These are phyloP conservation scores for Clivina fossor DNA, from an alignment of 2,888 invertebrate genomes.

Conservation along the genomic window DNA sequence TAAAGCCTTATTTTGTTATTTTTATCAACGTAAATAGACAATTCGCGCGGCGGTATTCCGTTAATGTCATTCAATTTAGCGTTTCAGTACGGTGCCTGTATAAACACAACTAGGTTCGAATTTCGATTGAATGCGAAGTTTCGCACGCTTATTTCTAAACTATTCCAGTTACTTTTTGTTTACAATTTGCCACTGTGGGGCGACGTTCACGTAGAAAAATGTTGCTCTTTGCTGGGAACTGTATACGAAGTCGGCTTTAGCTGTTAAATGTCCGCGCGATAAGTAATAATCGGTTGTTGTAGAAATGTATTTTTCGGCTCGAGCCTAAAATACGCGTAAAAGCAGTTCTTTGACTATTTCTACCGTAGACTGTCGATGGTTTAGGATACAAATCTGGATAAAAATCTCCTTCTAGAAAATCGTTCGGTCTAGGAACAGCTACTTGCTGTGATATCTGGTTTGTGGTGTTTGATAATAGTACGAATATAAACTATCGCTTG, in stretches of 20 bases:
- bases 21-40: conserved; percentile 45
- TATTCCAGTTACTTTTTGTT: conserved; percentile 62
- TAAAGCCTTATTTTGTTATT: conserved; percentile 1
- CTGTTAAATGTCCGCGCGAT: conserved; percentile 63
- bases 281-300: conserved; percentile 52
- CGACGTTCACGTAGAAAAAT: conserved; percentile 66
- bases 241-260: conserved; percentile 65
- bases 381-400: conserved; percentile 45
- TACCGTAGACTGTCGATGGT: conserved; percentile 45
- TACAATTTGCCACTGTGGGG: conserved; percentile 68
- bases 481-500: conserved; percentile 58
- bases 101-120: conserved; percentile 54
- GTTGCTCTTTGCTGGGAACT: conserved; percentile 61
- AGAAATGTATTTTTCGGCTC: conserved; percentile 56
- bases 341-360: conserved; percentile 48
- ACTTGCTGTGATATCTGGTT: conserved; percentile 56
- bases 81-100: conserved; percentile 63
- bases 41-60: conserved; percentile 41
- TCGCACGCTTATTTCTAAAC: conserved; percentile 55
- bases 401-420: conserved; percentile 55
- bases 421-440: conserved; percentile 56
- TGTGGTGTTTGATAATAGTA: conserved; percentile 55
- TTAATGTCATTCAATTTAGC: conserved; percentile 58
- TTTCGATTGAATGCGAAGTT: conserved; percentile 51
- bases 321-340: conserved; percentile 50